phyloP scores from a whole-genome alignment of 2,797 vertebrate species.

The Hippoglossus hippoglossus region DNA sequence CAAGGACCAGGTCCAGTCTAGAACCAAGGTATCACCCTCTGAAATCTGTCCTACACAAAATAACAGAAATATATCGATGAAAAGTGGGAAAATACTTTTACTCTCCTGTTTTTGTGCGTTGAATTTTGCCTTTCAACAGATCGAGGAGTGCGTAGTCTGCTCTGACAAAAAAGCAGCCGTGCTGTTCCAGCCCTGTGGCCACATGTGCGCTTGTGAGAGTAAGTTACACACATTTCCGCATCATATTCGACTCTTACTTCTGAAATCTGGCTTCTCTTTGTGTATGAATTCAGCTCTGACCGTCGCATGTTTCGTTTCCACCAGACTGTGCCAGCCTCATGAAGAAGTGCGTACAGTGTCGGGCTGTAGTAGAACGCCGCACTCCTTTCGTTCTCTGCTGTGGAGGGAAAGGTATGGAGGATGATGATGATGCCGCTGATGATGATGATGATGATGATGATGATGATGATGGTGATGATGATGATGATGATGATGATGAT shows the following conservation, averaged over 20 bases:
- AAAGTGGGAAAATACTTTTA: background rate
- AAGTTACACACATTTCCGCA: conserved; percentile 78
- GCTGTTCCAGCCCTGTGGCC: conserved; percentile 98
- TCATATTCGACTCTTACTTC: background rate
- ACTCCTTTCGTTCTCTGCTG: conserved; percentile 97
- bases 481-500: conserved; percentile 77
- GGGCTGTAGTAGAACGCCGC: conserved; percentile 95
- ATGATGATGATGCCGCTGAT: conserved; percentile 76
- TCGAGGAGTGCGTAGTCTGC: conserved; percentile 99
- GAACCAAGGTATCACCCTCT: conserved; percentile 92
- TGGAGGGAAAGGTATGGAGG: conserved; percentile 97
- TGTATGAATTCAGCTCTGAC: background rate
- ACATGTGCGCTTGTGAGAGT: conserved; percentile 99
- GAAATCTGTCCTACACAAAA: background rate
- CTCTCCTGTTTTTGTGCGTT: background rate
- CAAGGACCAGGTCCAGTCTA: conserved; percentile 98
- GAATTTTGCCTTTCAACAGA: conserved; percentile 79
- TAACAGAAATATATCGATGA: background rate
- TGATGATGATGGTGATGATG: conserved; percentile 87
- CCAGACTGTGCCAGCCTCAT: conserved; percentile 98
- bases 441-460: conserved; percentile 81
- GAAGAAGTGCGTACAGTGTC: conserved; percentile 99
- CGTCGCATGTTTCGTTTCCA: background rate
- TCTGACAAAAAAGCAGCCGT: conserved; percentile 99
- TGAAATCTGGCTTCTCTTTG: too few relatives aligned